Percentiles rank a stretch among this genome's conserved stretches.
Conservation (phyloP, 2,797 vertebrate genomes). For the Falco peregrinus region DNA sequence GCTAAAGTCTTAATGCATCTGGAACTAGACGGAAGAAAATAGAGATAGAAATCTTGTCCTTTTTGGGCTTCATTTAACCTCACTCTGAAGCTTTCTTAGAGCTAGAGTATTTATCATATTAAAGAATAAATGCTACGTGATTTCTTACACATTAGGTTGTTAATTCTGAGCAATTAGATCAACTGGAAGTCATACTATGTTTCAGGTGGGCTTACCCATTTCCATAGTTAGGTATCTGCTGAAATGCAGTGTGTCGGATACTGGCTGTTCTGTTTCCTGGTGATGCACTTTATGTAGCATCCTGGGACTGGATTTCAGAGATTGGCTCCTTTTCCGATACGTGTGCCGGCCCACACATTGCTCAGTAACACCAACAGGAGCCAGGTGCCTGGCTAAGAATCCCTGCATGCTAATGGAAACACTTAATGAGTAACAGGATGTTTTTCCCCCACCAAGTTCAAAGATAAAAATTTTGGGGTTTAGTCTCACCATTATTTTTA, state of each 20-base stretch:
- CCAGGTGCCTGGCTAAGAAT: slow-evolving; percentile 40
- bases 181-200: background rate
- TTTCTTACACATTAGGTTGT: background rate
- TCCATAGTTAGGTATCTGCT: background rate
- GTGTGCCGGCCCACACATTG: slow-evolving; percentile 47
- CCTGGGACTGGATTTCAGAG: slow-evolving; percentile 45
- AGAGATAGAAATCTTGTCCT: background rate
- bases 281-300: slow-evolving; percentile 18
- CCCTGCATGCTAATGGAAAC: slow-evolving; percentile 45
- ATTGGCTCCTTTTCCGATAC: slow-evolving; percentile 38
- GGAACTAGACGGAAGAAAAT: slow-evolving; percentile 2
- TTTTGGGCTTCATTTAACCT: background rate
- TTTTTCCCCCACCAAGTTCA: slow-evolving; percentile 44
- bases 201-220: background rate
- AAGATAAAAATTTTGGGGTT: slow-evolving; percentile 75
- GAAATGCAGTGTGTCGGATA: background rate
- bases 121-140: background rate
- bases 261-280: slow-evolving; percentile 27
- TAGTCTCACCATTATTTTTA: slow-evolving; percentile 67
- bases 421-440: slow-evolving; percentile 70
- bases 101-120: background rate
- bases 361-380: slow-evolving; percentile 33
- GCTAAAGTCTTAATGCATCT: slow-evolving; percentile 27
- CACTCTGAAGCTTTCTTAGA: background rate
- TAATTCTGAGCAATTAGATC: background rate